These are phyloP conservation scores for Manis pentadactyla DNA, from an alignment of 2,797 vertebrate genomes.

Conservation along the genomic window DNA sequence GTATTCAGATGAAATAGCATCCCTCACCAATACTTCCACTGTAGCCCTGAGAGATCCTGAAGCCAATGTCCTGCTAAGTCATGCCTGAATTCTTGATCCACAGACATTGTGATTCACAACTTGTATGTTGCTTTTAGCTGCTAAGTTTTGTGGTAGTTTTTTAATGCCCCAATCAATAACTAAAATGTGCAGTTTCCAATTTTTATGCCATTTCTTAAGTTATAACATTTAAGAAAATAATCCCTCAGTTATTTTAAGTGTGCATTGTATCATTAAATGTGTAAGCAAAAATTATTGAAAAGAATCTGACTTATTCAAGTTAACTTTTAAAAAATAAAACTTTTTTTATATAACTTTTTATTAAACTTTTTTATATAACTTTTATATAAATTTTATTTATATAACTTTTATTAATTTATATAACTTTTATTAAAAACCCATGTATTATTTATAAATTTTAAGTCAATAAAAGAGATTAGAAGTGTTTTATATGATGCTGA, in stretches of 20 bases:
- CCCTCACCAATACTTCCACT: rapidly evolving
- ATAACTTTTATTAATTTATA: no score
- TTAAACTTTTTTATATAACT: no score
- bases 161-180: neutral
- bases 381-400: no score
- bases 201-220: neutral
- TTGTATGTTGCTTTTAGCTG: neutral
- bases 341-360: no score
- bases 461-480: neutral
- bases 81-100: neutral
- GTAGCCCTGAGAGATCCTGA: neutral
- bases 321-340: neutral
- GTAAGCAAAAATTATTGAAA: neutral
- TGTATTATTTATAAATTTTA: neutral
- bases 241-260: neutral
- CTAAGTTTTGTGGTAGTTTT: neutral
- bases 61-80: neutral
- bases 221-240: neutral
- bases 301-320: neutral
- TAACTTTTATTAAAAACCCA: neutral
- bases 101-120: neutral
- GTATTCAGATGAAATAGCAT: neutral
- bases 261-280: neutral
- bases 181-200: neutral
- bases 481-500: neutral